Evolutionary conservation across 2,113 vertebrate species (phyloP).

Genomic region (Oncorhynchus tshawytscha): DNA sequence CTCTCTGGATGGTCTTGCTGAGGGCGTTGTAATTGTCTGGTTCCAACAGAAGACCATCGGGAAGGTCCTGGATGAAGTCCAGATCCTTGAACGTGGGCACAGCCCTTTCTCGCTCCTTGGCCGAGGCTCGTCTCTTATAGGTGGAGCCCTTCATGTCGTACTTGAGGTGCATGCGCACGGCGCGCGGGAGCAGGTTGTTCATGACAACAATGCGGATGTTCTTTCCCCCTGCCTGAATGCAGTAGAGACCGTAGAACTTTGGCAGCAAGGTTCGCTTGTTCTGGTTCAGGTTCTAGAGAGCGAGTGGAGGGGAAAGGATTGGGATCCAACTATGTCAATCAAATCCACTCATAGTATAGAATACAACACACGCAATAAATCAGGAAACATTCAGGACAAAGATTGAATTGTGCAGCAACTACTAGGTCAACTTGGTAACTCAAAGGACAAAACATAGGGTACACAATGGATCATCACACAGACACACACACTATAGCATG

Average conservation of each 20-base stretch:
- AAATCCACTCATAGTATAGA: neutral
- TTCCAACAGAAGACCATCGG: conserved; percentile 83
- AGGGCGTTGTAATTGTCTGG: conserved; percentile 84
- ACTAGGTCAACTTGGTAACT: neutral
- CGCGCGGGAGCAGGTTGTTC: conserved; percentile 91
- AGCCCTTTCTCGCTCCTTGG: conserved; percentile 83
- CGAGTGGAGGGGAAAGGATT: neutral
- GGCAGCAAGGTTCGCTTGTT: conserved; percentile 91
- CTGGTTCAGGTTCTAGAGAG: conserved; percentile 88
- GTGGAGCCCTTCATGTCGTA: conserved; percentile 96
- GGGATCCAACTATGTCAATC: no score
- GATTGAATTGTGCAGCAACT: neutral
- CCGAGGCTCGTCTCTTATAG: conserved; percentile 84
- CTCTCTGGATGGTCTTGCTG: conserved; percentile 89
- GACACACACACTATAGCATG: neutral
- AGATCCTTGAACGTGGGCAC: conserved; percentile 90
- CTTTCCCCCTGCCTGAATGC: conserved; percentile 87
- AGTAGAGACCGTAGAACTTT: conserved; percentile 94
- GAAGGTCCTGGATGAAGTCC: conserved; percentile 86
- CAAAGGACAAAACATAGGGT: neutral
- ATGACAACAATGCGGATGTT: conserved; percentile 94
- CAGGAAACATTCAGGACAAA: neutral
- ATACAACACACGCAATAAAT: neutral
- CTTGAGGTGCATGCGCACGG: conserved; percentile 90
- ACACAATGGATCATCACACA: no score